Percentiles rank a stretch among this genome's conserved stretches.
phyloP scores from a whole-genome alignment of 2,888 invertebrate species.

The Diabrotica balteata region DNA sequence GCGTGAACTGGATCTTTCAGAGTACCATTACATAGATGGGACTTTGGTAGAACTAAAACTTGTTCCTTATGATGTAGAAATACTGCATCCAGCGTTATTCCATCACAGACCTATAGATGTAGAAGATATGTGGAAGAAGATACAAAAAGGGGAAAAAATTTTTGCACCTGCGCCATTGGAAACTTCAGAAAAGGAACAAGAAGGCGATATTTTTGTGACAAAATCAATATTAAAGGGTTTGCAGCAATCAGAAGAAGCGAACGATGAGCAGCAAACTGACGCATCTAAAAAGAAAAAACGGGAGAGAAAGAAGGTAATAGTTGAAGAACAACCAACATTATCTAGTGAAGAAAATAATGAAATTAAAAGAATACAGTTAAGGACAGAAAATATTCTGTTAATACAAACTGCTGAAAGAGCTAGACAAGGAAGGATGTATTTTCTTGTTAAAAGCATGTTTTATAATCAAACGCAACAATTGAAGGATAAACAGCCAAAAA shows the following conservation, averaged over 20 bases:
- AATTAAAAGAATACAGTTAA: constrained; percentile 37
- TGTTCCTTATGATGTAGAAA: constrained; percentile 71
- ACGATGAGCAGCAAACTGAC: constrained; percentile 22
- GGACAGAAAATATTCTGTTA: constrained; percentile 51
- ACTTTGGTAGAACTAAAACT: constrained; percentile 73
- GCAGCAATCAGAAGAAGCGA: constrained; percentile 11
- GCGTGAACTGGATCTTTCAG: constrained; percentile 66
- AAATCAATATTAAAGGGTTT: constrained; percentile 52
- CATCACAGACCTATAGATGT: constrained; percentile 64
- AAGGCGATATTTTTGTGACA: constrained; percentile 50
- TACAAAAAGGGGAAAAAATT: constrained; percentile 52
- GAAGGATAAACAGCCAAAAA: neutral
- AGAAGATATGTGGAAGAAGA: constrained; percentile 52
- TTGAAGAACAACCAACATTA: constrained; percentile 20
- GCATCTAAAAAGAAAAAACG: constrained; percentile 13
- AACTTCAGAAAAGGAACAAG: constrained; percentile 45
- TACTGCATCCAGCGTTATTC: constrained; percentile 70
- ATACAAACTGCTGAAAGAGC: constrained; percentile 63
- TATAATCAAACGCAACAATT: constrained; percentile 10
- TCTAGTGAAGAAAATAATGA: constrained; percentile 39
- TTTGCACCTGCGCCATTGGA: constrained; percentile 42
- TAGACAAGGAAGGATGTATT: constrained; percentile 55
- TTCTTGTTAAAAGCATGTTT: constrained; percentile 22
- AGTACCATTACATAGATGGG: constrained; percentile 77
- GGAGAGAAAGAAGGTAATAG: constrained; percentile 9